Percentiles rank a stretch among this genome's conserved stretches.
phyloP scores from a whole-genome alignment of 2,113 vertebrate species.

The Phylloscopus trochiloides region DNA sequence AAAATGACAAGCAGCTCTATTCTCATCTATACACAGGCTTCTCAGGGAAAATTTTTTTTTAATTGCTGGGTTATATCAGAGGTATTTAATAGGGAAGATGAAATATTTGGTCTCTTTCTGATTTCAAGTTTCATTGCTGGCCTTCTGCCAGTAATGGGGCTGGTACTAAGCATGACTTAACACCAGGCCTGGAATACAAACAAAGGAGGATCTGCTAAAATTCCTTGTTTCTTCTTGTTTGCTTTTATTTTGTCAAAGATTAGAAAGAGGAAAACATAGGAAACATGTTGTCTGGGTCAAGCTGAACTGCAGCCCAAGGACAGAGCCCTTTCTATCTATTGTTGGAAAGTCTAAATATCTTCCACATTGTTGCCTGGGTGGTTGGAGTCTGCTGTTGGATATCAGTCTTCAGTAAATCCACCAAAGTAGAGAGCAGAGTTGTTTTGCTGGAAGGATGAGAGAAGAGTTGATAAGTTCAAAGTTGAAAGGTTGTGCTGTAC shows the following conservation, averaged over 20 bases:
- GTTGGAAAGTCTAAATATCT: background rate
- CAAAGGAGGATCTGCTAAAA: slow-evolving; percentile 28
- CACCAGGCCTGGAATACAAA: background rate
- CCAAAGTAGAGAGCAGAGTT: background rate
- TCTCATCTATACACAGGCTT: background rate
- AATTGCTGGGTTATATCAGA: background rate
- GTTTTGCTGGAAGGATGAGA: background rate
- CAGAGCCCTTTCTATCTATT: background rate
- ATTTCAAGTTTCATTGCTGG: slow-evolving; percentile 5
- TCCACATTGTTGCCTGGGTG: background rate
- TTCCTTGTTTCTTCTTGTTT: slow-evolving; percentile 34
- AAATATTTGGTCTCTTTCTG: background rate
- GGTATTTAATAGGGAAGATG: background rate
- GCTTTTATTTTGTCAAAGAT: slow-evolving; percentile 47
- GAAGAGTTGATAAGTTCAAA: background rate
- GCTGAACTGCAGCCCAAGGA: slow-evolving; percentile 13
- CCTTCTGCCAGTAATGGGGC: background rate
- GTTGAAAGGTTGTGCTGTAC: background rate
- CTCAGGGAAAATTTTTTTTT: background rate
- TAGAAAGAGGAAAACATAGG: background rate
- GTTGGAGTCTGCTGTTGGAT: background rate
- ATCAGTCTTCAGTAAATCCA: background rate
- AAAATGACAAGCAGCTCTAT: background rate
- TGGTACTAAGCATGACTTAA: background rate
- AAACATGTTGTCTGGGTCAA: background rate